Evolutionary conservation across 37 sponge, comb jelly and placozoan species (phyloP).

Genomic region (Hormiphora californensis): DNA sequence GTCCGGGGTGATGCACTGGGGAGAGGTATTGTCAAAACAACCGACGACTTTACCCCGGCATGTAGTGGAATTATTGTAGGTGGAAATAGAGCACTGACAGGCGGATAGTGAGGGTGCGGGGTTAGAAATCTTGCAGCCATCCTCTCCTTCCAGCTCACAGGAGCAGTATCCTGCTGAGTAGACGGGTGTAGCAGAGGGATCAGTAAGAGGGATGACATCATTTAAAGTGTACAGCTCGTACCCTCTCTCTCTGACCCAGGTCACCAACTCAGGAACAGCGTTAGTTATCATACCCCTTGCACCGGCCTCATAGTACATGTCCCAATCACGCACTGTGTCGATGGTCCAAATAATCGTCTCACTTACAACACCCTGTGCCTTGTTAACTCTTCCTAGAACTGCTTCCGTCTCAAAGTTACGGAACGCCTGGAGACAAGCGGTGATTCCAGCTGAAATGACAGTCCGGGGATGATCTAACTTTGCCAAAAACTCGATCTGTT

Average conservation of each 20-base stretch:
- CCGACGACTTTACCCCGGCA: background rate
- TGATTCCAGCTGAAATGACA: background rate
- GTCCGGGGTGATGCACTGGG: background rate
- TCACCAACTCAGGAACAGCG: background rate
- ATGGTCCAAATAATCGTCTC: constrained; percentile 16
- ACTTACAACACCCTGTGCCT: background rate
- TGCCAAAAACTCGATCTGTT: background rate
- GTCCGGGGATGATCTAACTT: background rate
- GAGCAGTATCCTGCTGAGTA: background rate
- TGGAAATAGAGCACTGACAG: background rate
- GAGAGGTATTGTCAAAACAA: background rate
- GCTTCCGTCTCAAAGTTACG: background rate
- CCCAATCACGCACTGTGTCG: background rate
- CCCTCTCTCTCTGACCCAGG: background rate
- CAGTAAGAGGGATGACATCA: background rate
- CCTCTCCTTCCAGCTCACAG: background rate
- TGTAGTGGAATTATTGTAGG: too few relatives aligned
- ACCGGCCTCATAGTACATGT: background rate
- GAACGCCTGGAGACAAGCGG: background rate
- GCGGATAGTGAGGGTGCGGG: background rate
- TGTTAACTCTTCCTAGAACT: constrained; percentile 6
- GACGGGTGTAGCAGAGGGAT: background rate
- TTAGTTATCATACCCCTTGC: constrained; percentile 20
- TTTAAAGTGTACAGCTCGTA: background rate
- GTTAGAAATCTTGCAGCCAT: background rate